Conservation (phyloP, 2,797 vertebrate genomes). For the Lindbergichthys nudifrons region DNA sequence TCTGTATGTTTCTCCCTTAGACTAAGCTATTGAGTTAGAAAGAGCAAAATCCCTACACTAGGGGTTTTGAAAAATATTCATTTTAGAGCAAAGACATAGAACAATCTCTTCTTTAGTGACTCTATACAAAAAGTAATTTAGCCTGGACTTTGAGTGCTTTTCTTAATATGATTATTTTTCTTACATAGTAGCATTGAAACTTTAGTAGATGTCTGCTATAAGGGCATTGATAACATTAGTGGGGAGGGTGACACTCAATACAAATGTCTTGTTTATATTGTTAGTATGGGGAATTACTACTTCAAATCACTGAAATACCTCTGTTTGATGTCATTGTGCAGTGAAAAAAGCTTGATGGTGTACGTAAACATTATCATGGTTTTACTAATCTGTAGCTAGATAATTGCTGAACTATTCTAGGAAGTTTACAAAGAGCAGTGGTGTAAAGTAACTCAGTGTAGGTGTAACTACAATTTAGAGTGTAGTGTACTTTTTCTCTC, state of each 20-base stretch:
- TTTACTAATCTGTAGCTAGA: too few relatives aligned
- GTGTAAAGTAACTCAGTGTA: too few relatives aligned
- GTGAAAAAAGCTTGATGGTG: too few relatives aligned
- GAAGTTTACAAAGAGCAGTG: not conserved
- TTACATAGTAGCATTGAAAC: not conserved
- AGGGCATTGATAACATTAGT: not conserved
- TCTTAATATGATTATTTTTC: not conserved
- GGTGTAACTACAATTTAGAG: too few relatives aligned
- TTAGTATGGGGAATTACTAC: not conserved
- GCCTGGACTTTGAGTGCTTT: not conserved
- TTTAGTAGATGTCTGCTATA: not conserved
- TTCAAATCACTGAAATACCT: not conserved
- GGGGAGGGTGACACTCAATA: not conserved
- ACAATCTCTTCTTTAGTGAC: not conserved
- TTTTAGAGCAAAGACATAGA: not conserved
- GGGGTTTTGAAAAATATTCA: not conserved
- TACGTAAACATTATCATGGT: too few relatives aligned
- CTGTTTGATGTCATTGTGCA: too few relatives aligned
- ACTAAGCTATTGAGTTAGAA: not conserved
- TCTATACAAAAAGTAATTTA: not conserved
- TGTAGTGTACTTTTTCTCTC: too few relatives aligned
- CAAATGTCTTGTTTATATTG: not conserved
- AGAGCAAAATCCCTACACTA: not conserved
- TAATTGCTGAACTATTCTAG: not conserved
- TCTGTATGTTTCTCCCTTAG: not conserved